A percentile compares a stretch with the other conserved stretches of the same genome.
Conservation (phyloP, 1,140 invertebrate species). For the Drosophila murphyi region DNA sequence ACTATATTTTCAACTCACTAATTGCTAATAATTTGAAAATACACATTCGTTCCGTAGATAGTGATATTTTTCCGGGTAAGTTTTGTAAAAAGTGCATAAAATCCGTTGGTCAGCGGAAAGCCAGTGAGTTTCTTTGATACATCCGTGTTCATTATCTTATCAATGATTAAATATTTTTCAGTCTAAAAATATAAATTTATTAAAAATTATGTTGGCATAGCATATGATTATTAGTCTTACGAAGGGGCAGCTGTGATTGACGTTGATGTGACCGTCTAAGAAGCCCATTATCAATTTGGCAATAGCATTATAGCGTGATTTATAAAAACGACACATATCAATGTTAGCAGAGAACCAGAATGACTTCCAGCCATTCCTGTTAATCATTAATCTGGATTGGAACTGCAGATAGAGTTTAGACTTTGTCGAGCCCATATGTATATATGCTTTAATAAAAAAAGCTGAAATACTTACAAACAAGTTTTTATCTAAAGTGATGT, state of each 20-base stretch:
- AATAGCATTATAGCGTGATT: conserved; percentile 32
- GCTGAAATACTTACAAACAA: too few relatives aligned
- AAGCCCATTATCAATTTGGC: conserved; percentile 30
- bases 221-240: conserved; percentile 15
- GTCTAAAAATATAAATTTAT: neutral
- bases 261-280: conserved; percentile 28
- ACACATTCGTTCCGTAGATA: too few relatives aligned
- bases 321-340: conserved; percentile 41
- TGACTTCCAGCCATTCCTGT: conserved; percentile 34
- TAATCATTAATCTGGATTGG: conserved; percentile 17
- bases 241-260: conserved; percentile 55
- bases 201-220: neutral
- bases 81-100: conserved; percentile 17
- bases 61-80: neutral
- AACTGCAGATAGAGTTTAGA: neutral
- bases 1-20: neutral
- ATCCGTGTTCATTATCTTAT: conserved; percentile 39
- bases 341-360: conserved; percentile 35
- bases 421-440: too few relatives aligned
- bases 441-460: too few relatives aligned
- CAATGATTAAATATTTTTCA: conserved; percentile 35
- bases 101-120: conserved; percentile 32
- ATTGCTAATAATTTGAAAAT: neutral
- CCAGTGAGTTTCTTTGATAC: conserved; percentile 19
- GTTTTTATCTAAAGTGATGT: too few relatives aligned